Base-by-base conservation (phyloP, 2,888 invertebrate genomes). In the Latheticus oryzae region DNA sequence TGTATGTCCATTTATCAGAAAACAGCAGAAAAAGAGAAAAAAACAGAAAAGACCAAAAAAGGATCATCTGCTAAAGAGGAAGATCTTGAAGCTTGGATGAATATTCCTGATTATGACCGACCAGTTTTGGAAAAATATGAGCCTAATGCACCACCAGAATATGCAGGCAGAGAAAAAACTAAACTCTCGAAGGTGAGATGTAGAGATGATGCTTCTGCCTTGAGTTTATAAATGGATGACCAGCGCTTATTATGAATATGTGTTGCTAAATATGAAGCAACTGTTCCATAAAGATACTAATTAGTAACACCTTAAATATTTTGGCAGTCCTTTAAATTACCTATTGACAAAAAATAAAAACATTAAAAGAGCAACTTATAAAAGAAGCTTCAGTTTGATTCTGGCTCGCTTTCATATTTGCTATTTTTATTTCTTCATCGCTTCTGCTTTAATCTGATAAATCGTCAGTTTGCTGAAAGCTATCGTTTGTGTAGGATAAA, bases 111-210 rank as follows among this genome's bases (percentile, higher is more conserved):
- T 75, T 91, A 91, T 71, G 91, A 91, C 19, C 84, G 90, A 64
- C 87, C 90, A 1, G 87, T 85, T 1, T 81, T 90, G 54, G 89
- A 90, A 72, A 85, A 84, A 76, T 89, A 85, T 68, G 87, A 88
- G 75, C 72, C 74, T 21, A 70, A 72, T 51, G 75, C 71, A 15
- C 70, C 82, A 78, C 24, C 84, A 79, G 73, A 74, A 42, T 73
- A 81, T 79, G 71, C 83, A 79, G 70, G 82, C 75, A 68, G 79
- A 67, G 74, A 80, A 54, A 80, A 78, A 73, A 78, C 76, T 2
- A 77, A 78, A 72, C 66, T 78, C 30, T 58, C 67, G 38, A 78
- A 79, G 78, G 78, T 79, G 35, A 40, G 60, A 32, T 55, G 26
- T 47, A 32, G 30, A 42, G 40, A 38, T 51, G 13, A 40, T n/a